Evolutionary conservation across 2,797 vertebrate species (phyloP).

Genomic region (Hybognathus amarus): DNA sequence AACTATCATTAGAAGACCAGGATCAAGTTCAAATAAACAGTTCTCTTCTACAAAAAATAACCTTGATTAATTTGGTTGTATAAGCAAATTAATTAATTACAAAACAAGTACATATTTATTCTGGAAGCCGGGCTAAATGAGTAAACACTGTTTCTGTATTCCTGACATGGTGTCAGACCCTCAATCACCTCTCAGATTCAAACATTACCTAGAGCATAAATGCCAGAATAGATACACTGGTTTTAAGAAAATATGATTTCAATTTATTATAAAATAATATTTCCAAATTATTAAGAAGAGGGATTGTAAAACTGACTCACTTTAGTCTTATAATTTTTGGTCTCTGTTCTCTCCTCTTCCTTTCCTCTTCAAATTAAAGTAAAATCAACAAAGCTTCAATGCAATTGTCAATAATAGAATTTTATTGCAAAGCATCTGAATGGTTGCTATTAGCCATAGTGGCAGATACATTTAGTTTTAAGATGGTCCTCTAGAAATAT

Average conservation of each 20-base stretch:
- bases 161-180: too few species aligned
- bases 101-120: not conserved
- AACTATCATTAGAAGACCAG: not conserved
- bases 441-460: not conserved
- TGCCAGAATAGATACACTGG: not conserved
- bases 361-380: slow-evolving; percentile 24
- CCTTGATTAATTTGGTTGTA: too few species aligned
- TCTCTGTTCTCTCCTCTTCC: not conserved
- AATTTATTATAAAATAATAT: too few species aligned
- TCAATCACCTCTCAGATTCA: not conserved
- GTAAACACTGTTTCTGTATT: too few species aligned
- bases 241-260: not conserved
- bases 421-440: slow-evolving; percentile 4
- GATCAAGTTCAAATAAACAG: not conserved
- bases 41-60: not conserved
- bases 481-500: not conserved
- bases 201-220: not conserved
- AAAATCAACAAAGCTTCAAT: slow-evolving; percentile 9
- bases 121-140: too few species aligned
- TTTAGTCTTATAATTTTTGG: not conserved
- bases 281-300: not conserved
- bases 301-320: not conserved
- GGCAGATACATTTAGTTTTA: not conserved
- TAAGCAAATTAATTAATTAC: not conserved
- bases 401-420: slow-evolving; percentile 19